Evolutionary conservation across 2,113 vertebrate species (phyloP).

Genomic region (Paedocypris sp.): DNA sequence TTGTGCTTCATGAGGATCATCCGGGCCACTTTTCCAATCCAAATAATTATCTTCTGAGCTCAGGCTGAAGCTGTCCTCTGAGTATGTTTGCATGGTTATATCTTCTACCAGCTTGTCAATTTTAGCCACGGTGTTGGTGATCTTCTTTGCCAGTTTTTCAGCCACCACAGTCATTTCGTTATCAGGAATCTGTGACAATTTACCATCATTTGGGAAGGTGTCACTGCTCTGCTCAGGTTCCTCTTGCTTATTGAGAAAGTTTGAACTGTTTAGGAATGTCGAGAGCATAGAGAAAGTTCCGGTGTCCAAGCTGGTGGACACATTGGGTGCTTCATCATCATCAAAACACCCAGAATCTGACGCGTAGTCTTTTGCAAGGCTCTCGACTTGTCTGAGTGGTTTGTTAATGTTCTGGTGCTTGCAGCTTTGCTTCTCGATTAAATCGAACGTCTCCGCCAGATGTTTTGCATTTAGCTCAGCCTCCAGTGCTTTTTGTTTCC

Average conservation of each 20-base stretch:
- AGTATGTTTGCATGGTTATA: slow-evolving; percentile 88
- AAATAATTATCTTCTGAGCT: slow-evolving; percentile 87
- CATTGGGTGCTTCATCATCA: slow-evolving; percentile 82
- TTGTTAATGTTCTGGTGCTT: slow-evolving; percentile 70
- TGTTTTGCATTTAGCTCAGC: slow-evolving; percentile 87
- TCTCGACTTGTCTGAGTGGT: slow-evolving; percentile 77
- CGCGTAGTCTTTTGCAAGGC: slow-evolving; percentile 86
- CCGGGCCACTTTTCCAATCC: slow-evolving; percentile 77
- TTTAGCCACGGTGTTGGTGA: slow-evolving; percentile 82
- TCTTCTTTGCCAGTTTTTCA: slow-evolving; percentile 79
- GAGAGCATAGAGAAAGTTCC: slow-evolving; percentile 77
- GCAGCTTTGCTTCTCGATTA: slow-evolving; percentile 77
- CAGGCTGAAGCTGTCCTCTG: slow-evolving; percentile 91
- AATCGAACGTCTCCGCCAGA: slow-evolving; percentile 81
- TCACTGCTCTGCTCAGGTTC: slow-evolving; percentile 69
- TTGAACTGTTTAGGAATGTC: slow-evolving; percentile 80
- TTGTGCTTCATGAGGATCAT: slow-evolving; percentile 70
- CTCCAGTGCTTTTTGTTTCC: slow-evolving; percentile 92
- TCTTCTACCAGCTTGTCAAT: slow-evolving; percentile 91
- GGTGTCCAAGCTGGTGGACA: slow-evolving; percentile 69
- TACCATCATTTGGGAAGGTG: slow-evolving; percentile 47
- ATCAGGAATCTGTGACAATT: slow-evolving; percentile 50
- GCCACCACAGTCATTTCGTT: slow-evolving; percentile 72
- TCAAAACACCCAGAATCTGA: slow-evolving; percentile 95
- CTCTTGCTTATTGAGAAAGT: slow-evolving; percentile 76